Percentiles rank a stretch among this genome's conserved stretches.
Conservation (phyloP, 1,140 invertebrate species). For the Diorhabda carinulata region DNA sequence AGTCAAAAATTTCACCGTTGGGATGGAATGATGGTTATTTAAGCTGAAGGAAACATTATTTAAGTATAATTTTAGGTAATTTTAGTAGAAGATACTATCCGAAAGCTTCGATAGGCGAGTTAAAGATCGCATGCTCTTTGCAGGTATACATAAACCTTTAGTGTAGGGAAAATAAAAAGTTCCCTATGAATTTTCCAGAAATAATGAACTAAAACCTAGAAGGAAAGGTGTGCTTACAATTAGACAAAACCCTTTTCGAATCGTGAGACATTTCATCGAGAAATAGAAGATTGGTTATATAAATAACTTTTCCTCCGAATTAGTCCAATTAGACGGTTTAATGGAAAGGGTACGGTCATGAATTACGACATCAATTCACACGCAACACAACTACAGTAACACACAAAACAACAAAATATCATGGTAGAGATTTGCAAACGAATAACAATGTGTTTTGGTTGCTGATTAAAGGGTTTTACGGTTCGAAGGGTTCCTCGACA, state of each 20-base stretch:
- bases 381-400: constrained; percentile 4
- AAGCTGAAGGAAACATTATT: no score
- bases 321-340: constrained; percentile 4
- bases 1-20: no score
- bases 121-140: no score
- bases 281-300: neutral
- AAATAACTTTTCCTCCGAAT: constrained; percentile 3
- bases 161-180: no score
- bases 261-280: neutral
- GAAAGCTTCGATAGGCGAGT: no score
- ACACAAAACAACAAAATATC: constrained; percentile 5
- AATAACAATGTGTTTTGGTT: constrained; percentile 6
- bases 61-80: no score
- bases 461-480: neutral
- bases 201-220: no score
- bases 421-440: constrained; percentile 2
- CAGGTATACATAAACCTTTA: no score
- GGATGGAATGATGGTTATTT: no score
- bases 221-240: no score
- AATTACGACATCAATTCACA: constrained; percentile 7
- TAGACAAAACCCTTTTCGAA: neutral
- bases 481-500: neutral
- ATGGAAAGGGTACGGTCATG: constrained; percentile 6
- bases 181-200: no score
- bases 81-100: no score